These are phyloP conservation scores for Nephila pilipes DNA, from an alignment of 1,140 invertebrate genomes.

Conservation along the genomic window DNA sequence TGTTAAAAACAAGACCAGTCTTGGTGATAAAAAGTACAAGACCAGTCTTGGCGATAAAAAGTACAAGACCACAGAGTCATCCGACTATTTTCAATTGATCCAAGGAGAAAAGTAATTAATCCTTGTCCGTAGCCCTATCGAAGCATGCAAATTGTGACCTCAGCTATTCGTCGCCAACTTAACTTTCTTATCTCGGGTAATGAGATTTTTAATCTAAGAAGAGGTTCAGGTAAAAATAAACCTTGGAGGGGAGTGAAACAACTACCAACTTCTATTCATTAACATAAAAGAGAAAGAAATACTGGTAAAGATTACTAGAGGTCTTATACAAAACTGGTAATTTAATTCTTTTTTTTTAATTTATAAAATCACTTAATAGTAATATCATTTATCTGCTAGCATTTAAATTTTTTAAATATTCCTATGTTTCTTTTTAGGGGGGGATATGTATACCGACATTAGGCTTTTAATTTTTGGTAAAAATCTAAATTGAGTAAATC, in stretches of 20 bases:
- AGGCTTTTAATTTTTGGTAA: too few relatives aligned
- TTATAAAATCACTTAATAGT: background rate
- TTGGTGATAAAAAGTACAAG: background rate
- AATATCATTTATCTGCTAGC: conserved; percentile 17
- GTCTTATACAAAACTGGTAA: conserved; percentile 20
- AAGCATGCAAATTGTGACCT: conserved; percentile 29
- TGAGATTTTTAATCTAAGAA: conserved; percentile 68
- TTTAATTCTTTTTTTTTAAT: background rate
- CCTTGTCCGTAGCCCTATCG: background rate
- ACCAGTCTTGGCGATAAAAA: background rate
- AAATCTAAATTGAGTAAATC: too few relatives aligned
- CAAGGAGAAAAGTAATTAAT: conserved; percentile 46
- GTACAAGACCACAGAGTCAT: background rate
- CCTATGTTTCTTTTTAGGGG: background rate
- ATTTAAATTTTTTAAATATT: background rate
- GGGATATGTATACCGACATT: too few relatives aligned
- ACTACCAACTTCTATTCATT: conserved; percentile 52
- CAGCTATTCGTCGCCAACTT: background rate
- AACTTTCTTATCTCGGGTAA: conserved; percentile 57
- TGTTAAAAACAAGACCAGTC: conserved; percentile 14
- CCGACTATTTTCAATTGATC: conserved; percentile 63
- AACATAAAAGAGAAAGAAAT: conserved; percentile 53
- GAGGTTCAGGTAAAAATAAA: conserved; percentile 61
- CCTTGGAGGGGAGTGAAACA: conserved; percentile 23
- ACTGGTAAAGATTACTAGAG: background rate